Evolutionary conservation across 2,888 invertebrate species (phyloP).

Genomic region (Sylvicola cinctus): DNA sequence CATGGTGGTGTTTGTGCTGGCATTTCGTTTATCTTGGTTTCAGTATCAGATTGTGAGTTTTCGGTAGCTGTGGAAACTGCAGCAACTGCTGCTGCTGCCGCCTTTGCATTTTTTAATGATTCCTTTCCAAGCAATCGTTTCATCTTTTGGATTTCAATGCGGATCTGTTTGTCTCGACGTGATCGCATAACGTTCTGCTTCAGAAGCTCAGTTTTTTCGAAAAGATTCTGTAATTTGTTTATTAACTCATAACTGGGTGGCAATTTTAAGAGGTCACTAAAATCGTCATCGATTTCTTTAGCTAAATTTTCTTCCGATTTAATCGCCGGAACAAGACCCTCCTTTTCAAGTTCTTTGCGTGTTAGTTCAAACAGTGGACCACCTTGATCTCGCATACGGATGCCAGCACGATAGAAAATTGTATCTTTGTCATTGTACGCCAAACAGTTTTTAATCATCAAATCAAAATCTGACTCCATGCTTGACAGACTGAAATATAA

Average conservation of each 20-base stretch:
- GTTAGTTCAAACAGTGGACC: conserved; percentile 57
- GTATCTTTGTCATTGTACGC: conserved; percentile 92
- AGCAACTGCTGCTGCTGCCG: conserved; percentile 13
- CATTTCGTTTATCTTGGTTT: conserved; percentile 14
- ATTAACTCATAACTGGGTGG: conserved; percentile 18
- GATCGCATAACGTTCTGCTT: conserved; percentile 34
- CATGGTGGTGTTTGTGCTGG: conserved; percentile 18
- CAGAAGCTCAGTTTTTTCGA: conserved; percentile 38
- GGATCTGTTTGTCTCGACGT: conserved; percentile 34
- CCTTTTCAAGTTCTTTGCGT: conserved; percentile 40
- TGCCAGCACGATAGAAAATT: conserved; percentile 76
- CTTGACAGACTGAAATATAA: conserved; percentile 51
- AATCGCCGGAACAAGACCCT: conserved; percentile 19
- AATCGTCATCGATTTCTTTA: conserved; percentile 32
- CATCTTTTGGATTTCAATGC: conserved; percentile 34
- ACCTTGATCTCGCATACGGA: conserved; percentile 80
- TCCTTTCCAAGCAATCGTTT: conserved; percentile 23
- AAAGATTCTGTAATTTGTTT: conserved; percentile 32
- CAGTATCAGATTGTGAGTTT: conserved; percentile 21
- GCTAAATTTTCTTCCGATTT: conserved; percentile 30
- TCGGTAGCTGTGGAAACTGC: conserved; percentile 10
- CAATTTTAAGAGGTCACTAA: conserved; percentile 23
- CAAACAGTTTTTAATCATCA: conserved; percentile 93
- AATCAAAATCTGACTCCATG: conserved; percentile 72
- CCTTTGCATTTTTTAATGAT: conserved; percentile 9